Percentiles rank a stretch among this genome's conserved stretches.
Evolutionary conservation across 1,140 invertebrate genomes (phyloP).

Genomic region (Drosophila pseudoananassae): DNA sequence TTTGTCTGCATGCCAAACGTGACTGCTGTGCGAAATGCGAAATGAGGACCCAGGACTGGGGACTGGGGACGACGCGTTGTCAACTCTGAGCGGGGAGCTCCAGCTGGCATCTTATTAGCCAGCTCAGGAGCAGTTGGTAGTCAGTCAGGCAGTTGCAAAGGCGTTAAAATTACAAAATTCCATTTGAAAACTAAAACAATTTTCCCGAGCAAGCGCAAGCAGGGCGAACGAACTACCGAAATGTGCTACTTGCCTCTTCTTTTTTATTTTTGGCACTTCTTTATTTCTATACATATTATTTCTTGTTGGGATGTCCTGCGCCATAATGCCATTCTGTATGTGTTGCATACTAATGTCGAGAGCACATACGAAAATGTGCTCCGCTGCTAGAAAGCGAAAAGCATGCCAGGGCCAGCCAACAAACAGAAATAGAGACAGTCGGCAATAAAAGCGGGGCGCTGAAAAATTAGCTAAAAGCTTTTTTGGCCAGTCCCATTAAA

Average conservation of each 20-base stretch:
- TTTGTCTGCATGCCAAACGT: conserved; percentile 66
- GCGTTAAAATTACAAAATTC: conserved; percentile 82
- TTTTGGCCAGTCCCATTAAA: conserved; percentile 72
- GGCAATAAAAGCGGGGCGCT: conserved; percentile 30
- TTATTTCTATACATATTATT: conserved; percentile 12
- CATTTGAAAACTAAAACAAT: conserved; percentile 83
- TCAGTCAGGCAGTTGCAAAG: conserved; percentile 36
- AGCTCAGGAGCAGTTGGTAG: conserved; percentile 5
- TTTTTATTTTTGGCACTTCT: conserved; percentile 3
- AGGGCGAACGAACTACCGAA: conserved; percentile 34
- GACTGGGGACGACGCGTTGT: conserved; percentile 34
- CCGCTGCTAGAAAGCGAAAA: conserved; percentile 40
- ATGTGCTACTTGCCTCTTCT: conserved; percentile 47
- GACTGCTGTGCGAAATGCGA: conserved; percentile 63
- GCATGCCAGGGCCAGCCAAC: conserved; percentile 70
- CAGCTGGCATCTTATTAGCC: conserved; percentile 43
- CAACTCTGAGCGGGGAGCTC: conserved; percentile 31
- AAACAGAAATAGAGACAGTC: conserved; percentile 17
- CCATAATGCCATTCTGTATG: conserved; percentile 78
- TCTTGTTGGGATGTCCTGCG: conserved; percentile 63
- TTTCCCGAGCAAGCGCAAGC: conserved; percentile 38
- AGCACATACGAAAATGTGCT: conserved; percentile 33
- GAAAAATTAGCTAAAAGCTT: conserved; percentile 82
- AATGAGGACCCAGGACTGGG: conserved; percentile 12
- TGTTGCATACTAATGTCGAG: conserved; percentile 74